A percentile compares a stretch with the other conserved stretches of the same genome.
phyloP scores from a whole-genome alignment of 2,113 vertebrate genomes.

The Sturnira hondurensis region DNA sequence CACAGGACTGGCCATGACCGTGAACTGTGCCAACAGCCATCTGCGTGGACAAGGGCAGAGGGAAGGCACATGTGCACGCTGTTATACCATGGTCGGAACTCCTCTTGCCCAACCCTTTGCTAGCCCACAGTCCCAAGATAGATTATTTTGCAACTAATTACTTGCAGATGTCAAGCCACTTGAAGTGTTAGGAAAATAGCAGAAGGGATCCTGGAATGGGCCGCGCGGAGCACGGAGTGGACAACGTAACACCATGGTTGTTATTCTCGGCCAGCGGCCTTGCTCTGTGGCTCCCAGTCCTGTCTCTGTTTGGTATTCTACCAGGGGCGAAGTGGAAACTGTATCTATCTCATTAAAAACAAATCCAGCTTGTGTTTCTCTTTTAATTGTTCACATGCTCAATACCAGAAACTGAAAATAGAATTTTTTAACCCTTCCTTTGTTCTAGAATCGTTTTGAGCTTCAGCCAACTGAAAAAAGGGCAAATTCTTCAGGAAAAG shows the following conservation, averaged over 20 bases:
- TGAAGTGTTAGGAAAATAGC: constrained; percentile 56
- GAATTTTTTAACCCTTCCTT: neutral
- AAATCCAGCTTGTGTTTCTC: constrained; percentile 6
- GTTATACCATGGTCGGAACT: constrained; percentile 36
- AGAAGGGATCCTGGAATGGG: neutral
- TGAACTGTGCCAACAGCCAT: neutral
- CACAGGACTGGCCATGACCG: neutral
- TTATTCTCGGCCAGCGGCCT: constrained; percentile 21
- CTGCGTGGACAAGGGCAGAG: neutral
- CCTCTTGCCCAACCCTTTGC: constrained; percentile 36
- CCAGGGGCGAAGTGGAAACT: neutral
- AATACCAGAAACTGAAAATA: neutral
- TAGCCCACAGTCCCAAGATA: constrained; percentile 53
- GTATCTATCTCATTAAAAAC: constrained; percentile 39
- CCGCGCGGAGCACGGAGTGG: neutral
- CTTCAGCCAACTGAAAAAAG: neutral
- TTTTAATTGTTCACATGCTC: neutral
- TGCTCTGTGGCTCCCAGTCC: neutral
- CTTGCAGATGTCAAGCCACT: constrained; percentile 66
- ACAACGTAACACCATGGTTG: constrained; percentile 26
- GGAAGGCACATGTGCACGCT: constrained; percentile 24
- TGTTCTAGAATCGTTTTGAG: constrained; percentile 34
- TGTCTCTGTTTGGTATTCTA: neutral
- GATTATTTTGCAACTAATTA: constrained; percentile 71
- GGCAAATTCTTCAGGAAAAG: constrained; percentile 21